Evolutionary conservation across 2,797 vertebrate genomes (phyloP), one percentile per base, ranked within the genome.

Genomic region (Ceyx erithaca): DNA sequence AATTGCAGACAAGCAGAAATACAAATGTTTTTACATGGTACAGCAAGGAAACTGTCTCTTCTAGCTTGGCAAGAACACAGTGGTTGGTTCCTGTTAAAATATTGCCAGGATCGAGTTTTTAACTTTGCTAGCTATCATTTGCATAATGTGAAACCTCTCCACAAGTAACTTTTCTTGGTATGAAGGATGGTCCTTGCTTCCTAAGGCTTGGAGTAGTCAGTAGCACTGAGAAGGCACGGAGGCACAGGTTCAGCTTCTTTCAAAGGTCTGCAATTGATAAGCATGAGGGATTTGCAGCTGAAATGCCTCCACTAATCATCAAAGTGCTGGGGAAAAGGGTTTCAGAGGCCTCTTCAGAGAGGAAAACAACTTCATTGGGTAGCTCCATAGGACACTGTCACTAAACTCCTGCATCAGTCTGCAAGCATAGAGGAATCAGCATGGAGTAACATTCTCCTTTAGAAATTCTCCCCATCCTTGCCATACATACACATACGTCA

Each of bases 101-200:
- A 43, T 9, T 55, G 25, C 19, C 30, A 72, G 80, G 89, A 75
- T 57, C 45, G 68, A 49, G 16, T 57, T 54, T 77, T 73, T 61
- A 79, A 22, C 25, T 33, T 17, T 2, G 8, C 28, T 25, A 41
- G 8, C 14, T 52, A 20, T 25, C 12, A 20, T 31, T 30, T 41
- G 33, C 13, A 2, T 15, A 2, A 0, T 13, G 12, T 0, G 0
- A 54, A 66, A 41, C 28, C 31, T 51, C 2, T 0, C 77, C 49
- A 7, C 0, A 9, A 37, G n/a, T 7, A 35, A 37, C 57, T 57
- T 43, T 64, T 12, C 30, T 21, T 52, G 59, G 14, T 14, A 4
- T 0, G 2, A 35, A 23, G 43, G 46, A 5, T 33, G 22, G 20
- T 33, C 57, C 15, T 48, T 14, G 23, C 23, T 88, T 9, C 31